Conservation (phyloP, 2,113 vertebrate species). For the Setophaga petechia region DNA sequence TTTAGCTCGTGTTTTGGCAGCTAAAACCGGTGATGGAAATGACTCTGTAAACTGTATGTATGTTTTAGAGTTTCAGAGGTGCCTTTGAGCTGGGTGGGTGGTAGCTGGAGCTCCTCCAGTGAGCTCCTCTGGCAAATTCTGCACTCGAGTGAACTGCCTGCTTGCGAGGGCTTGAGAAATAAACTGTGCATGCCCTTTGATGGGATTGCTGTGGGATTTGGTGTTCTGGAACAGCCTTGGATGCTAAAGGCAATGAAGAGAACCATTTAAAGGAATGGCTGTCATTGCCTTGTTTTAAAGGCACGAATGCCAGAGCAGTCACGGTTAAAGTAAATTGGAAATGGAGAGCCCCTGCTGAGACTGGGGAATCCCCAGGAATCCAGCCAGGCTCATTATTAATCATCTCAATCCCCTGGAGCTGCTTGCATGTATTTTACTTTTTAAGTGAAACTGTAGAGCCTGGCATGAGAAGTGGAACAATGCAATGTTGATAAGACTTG, state of each 20-base stretch:
- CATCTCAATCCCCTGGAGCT: neutral
- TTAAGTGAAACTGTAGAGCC: neutral
- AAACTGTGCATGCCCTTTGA: neutral
- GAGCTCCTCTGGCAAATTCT: neutral
- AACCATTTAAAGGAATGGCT: neutral
- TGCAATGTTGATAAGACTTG: neutral
- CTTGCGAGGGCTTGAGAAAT: neutral
- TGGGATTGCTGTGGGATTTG: neutral
- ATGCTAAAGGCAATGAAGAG: neutral
- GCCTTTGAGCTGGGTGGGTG: neutral
- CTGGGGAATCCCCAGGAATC: neutral
- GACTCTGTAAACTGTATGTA: rapidly evolving
- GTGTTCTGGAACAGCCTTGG: neutral
- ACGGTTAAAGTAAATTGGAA: neutral
- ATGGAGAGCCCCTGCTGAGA: neutral
- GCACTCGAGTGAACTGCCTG: neutral
- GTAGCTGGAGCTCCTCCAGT: neutral
- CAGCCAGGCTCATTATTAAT: neutral
- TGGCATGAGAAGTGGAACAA: neutral
- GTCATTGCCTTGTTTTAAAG: neutral
- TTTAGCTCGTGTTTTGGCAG: neutral
- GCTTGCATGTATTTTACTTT: neutral
- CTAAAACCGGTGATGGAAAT: neutral
- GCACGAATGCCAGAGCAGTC: neutral
- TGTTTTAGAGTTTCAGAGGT: neutral